Base-by-base conservation (phyloP, 2,113 vertebrate species). In the Laticauda laticaudata region DNA sequence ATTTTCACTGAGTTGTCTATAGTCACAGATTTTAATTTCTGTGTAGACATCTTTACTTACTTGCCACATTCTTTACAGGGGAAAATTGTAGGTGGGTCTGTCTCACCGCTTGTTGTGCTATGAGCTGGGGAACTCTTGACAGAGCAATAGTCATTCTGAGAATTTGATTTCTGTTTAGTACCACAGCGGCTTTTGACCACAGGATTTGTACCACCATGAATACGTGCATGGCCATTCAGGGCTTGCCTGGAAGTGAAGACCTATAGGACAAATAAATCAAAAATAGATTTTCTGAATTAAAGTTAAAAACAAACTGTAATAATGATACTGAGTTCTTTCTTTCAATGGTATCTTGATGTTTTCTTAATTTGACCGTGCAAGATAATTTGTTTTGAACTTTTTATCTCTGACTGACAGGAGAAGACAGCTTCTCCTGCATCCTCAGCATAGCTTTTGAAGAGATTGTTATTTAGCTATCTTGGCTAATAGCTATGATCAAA, bases 1-100 rank as follows among this genome's bases (percentile, higher is more conserved):
- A 54, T 87, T 39, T 29, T 8, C 54, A 43, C 43, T 39, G 43
- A 61, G 2, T 18, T 59, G 59, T 92, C 45, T 86, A 43, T 23
- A 81, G 14, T 2, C 59, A 56, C 2, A 92, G 51, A 59, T 0
- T 9, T 0, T 29, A 0, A 75, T 14, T 23, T 1, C 1, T 34
- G 7, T 2, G 39, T 92, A 59, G 23, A 18, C 5, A 7, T 3
- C n/a, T n/a, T 64, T 86, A 97, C 98, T 97, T 98, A 99, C 98
- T 81, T 99, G 97, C 98, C 98, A 93, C 98, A 99, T 92, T 98
- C 98, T 95, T 98, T 98, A 96, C 98, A 99, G 93, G 98, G 98
- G 95, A 99, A 99, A 93, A 98, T 95, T 2, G 98, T 97, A 0
- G 97, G 97, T 34, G 98, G 97, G 92, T 98, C 98, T 0, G 98